phyloP scores from a whole-genome alignment of 2,888 invertebrate genomes.

The Cecidostiba fungosa region DNA sequence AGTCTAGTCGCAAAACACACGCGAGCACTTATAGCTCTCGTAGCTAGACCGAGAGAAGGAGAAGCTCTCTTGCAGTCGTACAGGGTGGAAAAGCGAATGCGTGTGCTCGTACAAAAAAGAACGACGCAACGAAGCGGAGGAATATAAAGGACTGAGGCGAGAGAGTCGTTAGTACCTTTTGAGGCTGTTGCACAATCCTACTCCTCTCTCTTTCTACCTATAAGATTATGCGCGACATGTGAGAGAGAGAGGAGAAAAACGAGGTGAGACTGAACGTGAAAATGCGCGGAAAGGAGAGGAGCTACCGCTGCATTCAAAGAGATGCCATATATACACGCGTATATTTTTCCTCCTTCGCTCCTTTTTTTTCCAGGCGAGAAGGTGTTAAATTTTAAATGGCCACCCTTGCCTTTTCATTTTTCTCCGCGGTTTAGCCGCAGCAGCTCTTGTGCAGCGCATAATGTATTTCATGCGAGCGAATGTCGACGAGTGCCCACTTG shows the following conservation, averaged over 20 bases:
- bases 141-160: background rate
- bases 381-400: constrained; percentile 53
- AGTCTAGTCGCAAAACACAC: constrained; percentile 10
- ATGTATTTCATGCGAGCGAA: background rate
- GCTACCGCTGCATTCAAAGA: background rate
- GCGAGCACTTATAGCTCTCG: constrained; percentile 23
- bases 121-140: background rate
- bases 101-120: background rate
- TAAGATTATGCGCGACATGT: constrained; percentile 42
- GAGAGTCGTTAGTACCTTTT: constrained; percentile 54
- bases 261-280: background rate
- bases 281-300: background rate
- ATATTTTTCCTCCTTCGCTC: constrained; percentile 17
- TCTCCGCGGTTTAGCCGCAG: background rate
- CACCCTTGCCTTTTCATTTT: constrained; percentile 21
- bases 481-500: background rate
- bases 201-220: background rate
- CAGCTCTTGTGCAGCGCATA: no score
- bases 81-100: background rate
- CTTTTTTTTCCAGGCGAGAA: background rate
- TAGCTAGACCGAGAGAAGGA: background rate
- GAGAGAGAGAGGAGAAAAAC: background rate
- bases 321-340: background rate
- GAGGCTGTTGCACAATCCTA: constrained; percentile 33
- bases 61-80: background rate